Evolutionary conservation across 2,888 invertebrate species (phyloP).

Genomic region (Drosophila borborema): DNA sequence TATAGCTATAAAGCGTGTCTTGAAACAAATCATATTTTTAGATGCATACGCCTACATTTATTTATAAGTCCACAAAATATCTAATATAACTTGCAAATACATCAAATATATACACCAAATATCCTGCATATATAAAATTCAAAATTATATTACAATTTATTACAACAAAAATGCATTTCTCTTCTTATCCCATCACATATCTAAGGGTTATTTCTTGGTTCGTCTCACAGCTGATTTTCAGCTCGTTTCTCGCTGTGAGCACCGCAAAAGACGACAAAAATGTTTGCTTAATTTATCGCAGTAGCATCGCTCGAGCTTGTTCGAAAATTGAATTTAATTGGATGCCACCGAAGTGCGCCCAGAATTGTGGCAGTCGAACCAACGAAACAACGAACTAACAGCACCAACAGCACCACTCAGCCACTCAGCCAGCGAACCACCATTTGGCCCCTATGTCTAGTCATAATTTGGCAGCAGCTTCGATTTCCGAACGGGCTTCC

Average conservation of each 20-base stretch:
- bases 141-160: too few relatives aligned
- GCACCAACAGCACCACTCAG: background rate
- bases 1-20: too few relatives aligned
- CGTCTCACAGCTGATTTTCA: background rate
- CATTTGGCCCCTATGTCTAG: conserved; percentile 59
- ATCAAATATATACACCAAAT: too few relatives aligned
- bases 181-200: too few relatives aligned
- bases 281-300: conserved; percentile 81
- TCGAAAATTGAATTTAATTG: conserved; percentile 81
- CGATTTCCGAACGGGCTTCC: conserved; percentile 57
- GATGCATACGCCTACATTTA: too few relatives aligned
- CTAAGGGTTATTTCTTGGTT: conserved; percentile 32
- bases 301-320: conserved; percentile 74
- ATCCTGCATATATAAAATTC: too few relatives aligned
- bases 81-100: too few relatives aligned
- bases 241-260: conserved; percentile 28
- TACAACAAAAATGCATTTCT: too few relatives aligned
- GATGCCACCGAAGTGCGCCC: conserved; percentile 68
- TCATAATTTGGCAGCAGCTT: conserved; percentile 70
- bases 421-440: background rate
- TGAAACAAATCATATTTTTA: too few relatives aligned
- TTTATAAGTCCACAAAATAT: too few relatives aligned
- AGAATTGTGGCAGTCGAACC: conserved; percentile 36
- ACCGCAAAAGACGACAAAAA: conserved; percentile 66
- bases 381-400: conserved; percentile 5